Evolutionary conservation across 2,797 vertebrate genomes (phyloP).

Genomic region (Enteromius paludinosus): DNA sequence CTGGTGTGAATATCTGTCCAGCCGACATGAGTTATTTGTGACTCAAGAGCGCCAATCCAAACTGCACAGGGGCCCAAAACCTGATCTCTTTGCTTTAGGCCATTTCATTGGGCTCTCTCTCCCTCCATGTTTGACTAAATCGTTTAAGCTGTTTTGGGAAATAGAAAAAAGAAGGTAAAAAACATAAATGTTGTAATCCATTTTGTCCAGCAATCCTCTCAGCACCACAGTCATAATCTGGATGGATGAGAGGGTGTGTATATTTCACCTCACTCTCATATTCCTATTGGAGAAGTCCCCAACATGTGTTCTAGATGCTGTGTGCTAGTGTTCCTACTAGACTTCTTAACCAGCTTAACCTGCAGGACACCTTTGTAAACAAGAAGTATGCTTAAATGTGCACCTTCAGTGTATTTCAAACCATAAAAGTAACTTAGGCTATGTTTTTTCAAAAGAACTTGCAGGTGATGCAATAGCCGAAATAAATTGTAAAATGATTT

Average conservation of each 20-base stretch:
- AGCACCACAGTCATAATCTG: constrained; percentile 66
- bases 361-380: neutral
- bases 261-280: constrained; percentile 51
- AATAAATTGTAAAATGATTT: neutral
- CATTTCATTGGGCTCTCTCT: constrained; percentile 31
- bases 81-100: constrained; percentile 55
- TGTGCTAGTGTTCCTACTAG: neutral
- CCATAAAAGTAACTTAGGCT: neutral
- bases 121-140: constrained; percentile 63
- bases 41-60: constrained; percentile 52
- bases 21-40: constrained; percentile 32
- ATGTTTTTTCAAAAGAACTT: neutral
- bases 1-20: neutral
- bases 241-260: constrained; percentile 65
- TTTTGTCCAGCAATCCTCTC: constrained; percentile 75
- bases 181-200: constrained; percentile 72
- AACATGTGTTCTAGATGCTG: neutral
- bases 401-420: neutral
- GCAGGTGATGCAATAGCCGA: neutral
- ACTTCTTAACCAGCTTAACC: neutral
- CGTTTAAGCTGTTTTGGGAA: constrained; percentile 71
- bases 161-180: constrained; percentile 7
- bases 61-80: constrained; percentile 52
- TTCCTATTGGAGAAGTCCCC: neutral
- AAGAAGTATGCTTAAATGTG: no score